Base-by-base conservation (phyloP, 2,113 vertebrate species). In the Rhodinocichla rosea region DNA sequence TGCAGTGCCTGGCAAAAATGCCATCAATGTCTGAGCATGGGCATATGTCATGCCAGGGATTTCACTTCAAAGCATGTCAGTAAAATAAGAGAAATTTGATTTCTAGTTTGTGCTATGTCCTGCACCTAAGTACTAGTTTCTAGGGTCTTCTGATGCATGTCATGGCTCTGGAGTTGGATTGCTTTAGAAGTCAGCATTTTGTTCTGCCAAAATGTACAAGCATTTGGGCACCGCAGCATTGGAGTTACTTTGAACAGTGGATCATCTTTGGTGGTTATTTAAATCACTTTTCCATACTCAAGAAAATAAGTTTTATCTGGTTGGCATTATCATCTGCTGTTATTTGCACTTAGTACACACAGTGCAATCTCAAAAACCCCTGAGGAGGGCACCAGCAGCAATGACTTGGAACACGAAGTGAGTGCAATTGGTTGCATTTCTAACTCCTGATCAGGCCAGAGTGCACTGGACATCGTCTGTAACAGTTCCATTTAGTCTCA, bases 351-450 rank as follows among this genome's bases (percentile, higher is more conserved):
- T 83, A 56, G 13, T n/a, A 84, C 22, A 59, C 39, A 47, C 44
- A 37, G 64, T 94, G 95, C 92, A 95, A 75, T 95, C 96, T 90
- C 70, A 87, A 85, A 94, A 93, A 39, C 14, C 89, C 91, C 92
- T 96, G 95, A 96, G 92, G 94, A 94, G 94, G 94, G 95, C 95
- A 95, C 92, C 83, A 96, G 89, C 83, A 94, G 83, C 96, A 95
- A 87, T 6, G 86, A 75, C 91, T 95, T 96, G 80, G 89, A 80
- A 93, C 21, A 2, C 9, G 23, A 96, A 69, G 5, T 52, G 7
- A 23, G 4, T 62, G 39, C 39, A 57, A 42, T 27, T 53, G 39
- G 76, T 64, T 62, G 35, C 18, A 26, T 77, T 93, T 86, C 75
- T 49, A 64, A 69, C 26, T 80, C 42, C 68, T 86, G 8, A 65